Conservation (phyloP, 2,113 vertebrate species). For the Paratilapia polleni region DNA sequence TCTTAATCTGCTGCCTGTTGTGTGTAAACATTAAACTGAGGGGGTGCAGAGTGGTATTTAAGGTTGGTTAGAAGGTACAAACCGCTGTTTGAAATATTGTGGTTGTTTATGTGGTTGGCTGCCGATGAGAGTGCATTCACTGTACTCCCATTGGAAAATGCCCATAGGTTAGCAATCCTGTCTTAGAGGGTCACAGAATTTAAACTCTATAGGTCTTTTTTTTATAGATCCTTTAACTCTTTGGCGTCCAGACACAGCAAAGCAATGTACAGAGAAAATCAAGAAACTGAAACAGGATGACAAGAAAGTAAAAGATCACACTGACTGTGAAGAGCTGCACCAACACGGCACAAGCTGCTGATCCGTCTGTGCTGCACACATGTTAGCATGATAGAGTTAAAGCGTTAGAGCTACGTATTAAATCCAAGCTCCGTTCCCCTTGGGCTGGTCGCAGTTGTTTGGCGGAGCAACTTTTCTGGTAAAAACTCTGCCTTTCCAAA, state of each 20-base stretch:
- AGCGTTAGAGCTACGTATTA: not conserved
- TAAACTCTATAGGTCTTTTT: not conserved
- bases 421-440: not conserved
- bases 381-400: not conserved
- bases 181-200: not conserved
- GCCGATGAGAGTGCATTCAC: not conserved
- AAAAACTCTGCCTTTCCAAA: not conserved
- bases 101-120: not conserved
- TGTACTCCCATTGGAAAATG: not conserved
- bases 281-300: not conserved
- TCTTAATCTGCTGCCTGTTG: not conserved
- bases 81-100: not conserved
- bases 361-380: too few relatives aligned
- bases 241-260: not conserved
- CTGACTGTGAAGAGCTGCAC: not conserved
- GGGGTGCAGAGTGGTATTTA: not conserved
- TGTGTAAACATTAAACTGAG: not conserved
- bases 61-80: not conserved
- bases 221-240: not conserved
- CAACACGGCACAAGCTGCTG: not conserved
- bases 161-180: not conserved
- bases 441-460: accelerated
- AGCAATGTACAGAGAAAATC: not conserved
- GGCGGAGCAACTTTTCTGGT: not conserved
- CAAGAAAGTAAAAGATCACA: not conserved